phyloP scores from a whole-genome alignment of 1,140 invertebrate species.

The Hesperophylax magnus region DNA sequence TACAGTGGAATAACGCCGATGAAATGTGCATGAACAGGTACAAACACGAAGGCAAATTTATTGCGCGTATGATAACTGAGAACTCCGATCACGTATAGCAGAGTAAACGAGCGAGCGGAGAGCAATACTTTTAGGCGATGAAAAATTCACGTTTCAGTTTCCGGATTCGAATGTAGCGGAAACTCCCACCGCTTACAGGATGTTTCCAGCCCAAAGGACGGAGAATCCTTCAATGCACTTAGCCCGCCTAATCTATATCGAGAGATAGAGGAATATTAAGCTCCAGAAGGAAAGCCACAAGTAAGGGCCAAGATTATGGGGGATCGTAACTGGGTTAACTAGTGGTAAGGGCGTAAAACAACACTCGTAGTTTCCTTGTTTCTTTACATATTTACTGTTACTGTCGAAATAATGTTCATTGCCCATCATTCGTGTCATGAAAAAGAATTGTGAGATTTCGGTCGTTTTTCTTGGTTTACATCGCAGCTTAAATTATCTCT shows the following conservation, averaged over 20 bases:
- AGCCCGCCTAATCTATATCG: conserved; percentile 1
- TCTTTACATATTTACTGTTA: too few relatives aligned
- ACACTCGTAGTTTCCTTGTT: too few relatives aligned
- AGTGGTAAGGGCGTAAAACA: too few relatives aligned
- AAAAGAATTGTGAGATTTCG: too few relatives aligned
- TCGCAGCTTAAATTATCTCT: too few relatives aligned
- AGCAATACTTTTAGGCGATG: background rate
- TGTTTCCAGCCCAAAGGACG: conserved; percentile 7
- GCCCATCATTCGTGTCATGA: too few relatives aligned
- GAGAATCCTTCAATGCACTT: conserved; percentile 11
- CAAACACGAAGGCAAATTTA: too few relatives aligned
- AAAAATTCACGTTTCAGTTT: conserved; percentile 26
- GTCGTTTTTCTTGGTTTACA: too few relatives aligned
- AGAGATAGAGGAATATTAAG: background rate
- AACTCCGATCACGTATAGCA: background rate
- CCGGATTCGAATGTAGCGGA: conserved; percentile 2
- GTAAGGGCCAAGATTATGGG: background rate
- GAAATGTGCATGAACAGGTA: too few relatives aligned
- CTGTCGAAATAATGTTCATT: too few relatives aligned
- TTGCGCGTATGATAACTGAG: background rate
- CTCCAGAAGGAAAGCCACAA: background rate
- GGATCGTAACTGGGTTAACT: too few relatives aligned
- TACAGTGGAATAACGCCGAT: too few relatives aligned
- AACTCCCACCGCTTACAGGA: conserved; percentile 26
- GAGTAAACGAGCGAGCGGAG: background rate